Percentiles rank a stretch among this genome's conserved stretches.
These are phyloP conservation scores for Macrotrachela quadricornifera DNA, from an alignment of 1,140 invertebrate species.

Conservation along the genomic window DNA sequence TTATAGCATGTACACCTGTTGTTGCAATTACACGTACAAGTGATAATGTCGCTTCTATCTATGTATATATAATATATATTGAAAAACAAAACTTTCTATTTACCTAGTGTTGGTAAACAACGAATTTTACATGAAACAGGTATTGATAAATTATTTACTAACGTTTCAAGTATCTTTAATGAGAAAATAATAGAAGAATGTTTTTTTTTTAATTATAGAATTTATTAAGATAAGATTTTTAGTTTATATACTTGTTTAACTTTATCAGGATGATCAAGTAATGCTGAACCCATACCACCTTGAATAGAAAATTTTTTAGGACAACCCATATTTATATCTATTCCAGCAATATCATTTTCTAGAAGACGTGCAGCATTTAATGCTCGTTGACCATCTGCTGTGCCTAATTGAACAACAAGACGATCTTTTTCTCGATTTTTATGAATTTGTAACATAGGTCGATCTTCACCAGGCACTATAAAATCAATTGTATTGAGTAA, in stretches of 20 bases:
- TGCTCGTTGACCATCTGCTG: too few species aligned
- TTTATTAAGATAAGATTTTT: too few species aligned
- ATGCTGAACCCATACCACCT: conserved; percentile 76
- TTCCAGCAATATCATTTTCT: conserved; percentile 69
- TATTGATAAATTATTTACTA: conserved; percentile 47
- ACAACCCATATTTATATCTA: conserved; percentile 98
- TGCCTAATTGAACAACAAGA: conserved; percentile 61
- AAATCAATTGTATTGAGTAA: conserved; percentile 74
- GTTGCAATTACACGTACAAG: conserved; percentile 53
- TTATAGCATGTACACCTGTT: conserved; percentile 70
- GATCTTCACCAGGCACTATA: conserved; percentile 65
- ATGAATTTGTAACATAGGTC: conserved; percentile 62
- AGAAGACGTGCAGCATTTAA: too few species aligned
- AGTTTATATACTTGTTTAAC: conserved; percentile 25
- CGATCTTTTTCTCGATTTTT: conserved; percentile 45
- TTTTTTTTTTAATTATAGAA: too few species aligned
- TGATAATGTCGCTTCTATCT: conserved; percentile 37
- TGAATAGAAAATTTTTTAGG: conserved; percentile 93
- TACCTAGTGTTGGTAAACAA: conserved; percentile 33
- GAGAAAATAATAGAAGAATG: background rate
- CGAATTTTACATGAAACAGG: conserved; percentile 90
- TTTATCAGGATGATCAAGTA: conserved; percentile 36
- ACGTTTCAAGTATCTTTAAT: conserved; percentile 49
- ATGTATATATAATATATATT: background rate
- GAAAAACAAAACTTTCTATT: background rate